These are phyloP conservation scores for Tribolium madens DNA, from an alignment of 1,140 invertebrate species.

Conservation along the genomic window DNA sequence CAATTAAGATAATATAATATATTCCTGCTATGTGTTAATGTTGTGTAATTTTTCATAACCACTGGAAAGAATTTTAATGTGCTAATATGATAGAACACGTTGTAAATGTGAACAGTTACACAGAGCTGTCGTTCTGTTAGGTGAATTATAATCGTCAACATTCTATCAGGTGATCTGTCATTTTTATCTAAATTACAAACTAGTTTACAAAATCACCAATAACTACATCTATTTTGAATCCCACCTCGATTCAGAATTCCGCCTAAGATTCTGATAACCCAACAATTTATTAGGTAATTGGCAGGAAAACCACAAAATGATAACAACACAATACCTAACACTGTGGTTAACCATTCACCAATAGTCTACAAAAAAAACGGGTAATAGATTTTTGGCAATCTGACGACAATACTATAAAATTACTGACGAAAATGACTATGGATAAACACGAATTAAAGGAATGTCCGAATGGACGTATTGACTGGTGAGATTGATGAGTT, in stretches of 20 bases:
- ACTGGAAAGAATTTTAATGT: slow-evolving; percentile 43
- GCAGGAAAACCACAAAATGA: slow-evolving; percentile 19
- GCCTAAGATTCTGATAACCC: slow-evolving; percentile 13
- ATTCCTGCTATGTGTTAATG: slow-evolving; percentile 26
- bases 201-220: slow-evolving; percentile 41
- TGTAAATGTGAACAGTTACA: slow-evolving; percentile 29
- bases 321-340: background rate
- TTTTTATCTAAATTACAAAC: slow-evolving; percentile 47
- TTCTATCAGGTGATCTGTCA: slow-evolving; percentile 42
- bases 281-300: slow-evolving; percentile 8
- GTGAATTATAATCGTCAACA: slow-evolving; percentile 26
- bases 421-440: slow-evolving; percentile 22
- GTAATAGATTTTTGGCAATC: slow-evolving; percentile 31
- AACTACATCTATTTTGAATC: background rate
- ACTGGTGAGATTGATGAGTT: slow-evolving; percentile 42
- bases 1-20: slow-evolving; percentile 44
- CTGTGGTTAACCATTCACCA: slow-evolving; percentile 12
- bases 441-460: slow-evolving; percentile 32
- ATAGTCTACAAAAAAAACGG: background rate
- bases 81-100: slow-evolving; percentile 40
- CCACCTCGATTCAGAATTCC: background rate
- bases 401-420: slow-evolving; percentile 8
- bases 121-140: slow-evolving; percentile 1
- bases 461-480: slow-evolving; percentile 26
- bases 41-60: slow-evolving; percentile 39